Percentiles rank a stretch among this genome's conserved stretches.
Evolutionary conservation across 2,888 invertebrate genomes (phyloP).

Genomic region (Yponomeuta evonymella): DNA sequence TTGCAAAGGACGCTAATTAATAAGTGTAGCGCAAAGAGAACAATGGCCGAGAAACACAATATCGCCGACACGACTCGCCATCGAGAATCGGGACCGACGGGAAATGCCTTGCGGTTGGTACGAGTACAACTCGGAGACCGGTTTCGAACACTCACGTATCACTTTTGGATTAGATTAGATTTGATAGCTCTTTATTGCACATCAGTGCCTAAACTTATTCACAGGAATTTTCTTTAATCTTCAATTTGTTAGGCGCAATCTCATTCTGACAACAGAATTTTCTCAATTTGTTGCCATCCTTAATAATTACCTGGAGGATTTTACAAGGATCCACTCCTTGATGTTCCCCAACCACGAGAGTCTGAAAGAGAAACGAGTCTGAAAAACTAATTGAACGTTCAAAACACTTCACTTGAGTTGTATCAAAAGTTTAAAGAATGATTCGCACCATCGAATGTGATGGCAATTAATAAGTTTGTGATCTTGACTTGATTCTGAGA

Average conservation of each 20-base stretch:
- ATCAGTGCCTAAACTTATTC: too few relatives aligned
- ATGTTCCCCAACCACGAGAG: too few relatives aligned
- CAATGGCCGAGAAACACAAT: conserved; percentile 51
- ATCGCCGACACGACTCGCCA: conserved; percentile 42
- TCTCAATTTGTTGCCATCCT: too few relatives aligned
- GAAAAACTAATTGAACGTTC: background rate
- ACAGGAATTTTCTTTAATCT: too few relatives aligned
- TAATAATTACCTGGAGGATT: too few relatives aligned
- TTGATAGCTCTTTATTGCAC: too few relatives aligned
- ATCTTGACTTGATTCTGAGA: conserved; percentile 30
- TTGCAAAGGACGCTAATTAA: conserved; percentile 39
- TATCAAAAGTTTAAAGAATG: conserved; percentile 24
- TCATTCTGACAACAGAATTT: too few relatives aligned
- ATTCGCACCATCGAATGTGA: conserved; percentile 31
- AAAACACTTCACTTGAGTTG: background rate
- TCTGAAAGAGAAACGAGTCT: too few relatives aligned
- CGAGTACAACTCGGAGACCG: conserved; percentile 2
- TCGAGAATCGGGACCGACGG: conserved; percentile 29
- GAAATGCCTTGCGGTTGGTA: conserved; percentile 23
- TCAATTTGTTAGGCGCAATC: too few relatives aligned
- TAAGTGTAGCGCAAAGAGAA: conserved; percentile 42
- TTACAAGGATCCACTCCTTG: too few relatives aligned
- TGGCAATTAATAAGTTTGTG: conserved; percentile 43
- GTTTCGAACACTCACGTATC: conserved; percentile 4
- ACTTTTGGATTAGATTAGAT: background rate